Conservation (phyloP, 1,140 invertebrate species). For the Rhopalosiphum maidis region DNA sequence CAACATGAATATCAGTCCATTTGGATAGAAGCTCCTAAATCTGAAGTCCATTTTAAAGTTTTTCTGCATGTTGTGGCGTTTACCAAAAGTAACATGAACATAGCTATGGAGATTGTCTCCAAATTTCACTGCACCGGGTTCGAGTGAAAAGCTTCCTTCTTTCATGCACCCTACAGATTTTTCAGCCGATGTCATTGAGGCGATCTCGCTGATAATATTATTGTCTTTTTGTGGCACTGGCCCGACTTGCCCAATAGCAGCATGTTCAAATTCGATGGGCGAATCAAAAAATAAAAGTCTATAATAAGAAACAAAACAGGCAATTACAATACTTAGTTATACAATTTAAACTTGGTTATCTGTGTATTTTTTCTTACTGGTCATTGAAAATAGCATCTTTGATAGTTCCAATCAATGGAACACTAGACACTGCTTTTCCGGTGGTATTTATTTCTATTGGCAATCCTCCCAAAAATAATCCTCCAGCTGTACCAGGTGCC, state of each 20-base stretch:
- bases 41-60: slow-evolving; percentile 81
- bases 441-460: slow-evolving; percentile 66
- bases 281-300: slow-evolving; percentile 73
- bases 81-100: slow-evolving; percentile 72
- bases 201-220: slow-evolving; percentile 6
- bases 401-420: slow-evolving; percentile 74
- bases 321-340: neutral
- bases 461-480: slow-evolving; percentile 66
- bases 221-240: slow-evolving; percentile 61
- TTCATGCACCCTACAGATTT: slow-evolving; percentile 67
- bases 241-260: slow-evolving; percentile 73
- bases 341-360: neutral
- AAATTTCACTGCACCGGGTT: slow-evolving; percentile 84
- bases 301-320: slow-evolving; percentile 59
- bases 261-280: slow-evolving; percentile 72
- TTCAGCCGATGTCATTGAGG: slow-evolving; percentile 50
- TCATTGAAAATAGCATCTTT: slow-evolving; percentile 82
- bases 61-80: slow-evolving; percentile 69
- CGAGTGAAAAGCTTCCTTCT: slow-evolving; percentile 76
- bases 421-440: slow-evolving; percentile 66
- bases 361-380: slow-evolving; percentile 67
- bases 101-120: slow-evolving; percentile 81
- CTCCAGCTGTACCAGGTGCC: slow-evolving; percentile 65
- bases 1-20: slow-evolving; percentile 80
- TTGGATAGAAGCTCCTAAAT: slow-evolving; percentile 84